Conservation (phyloP, 1,140 invertebrate genomes). For the Bombus soroeensis region DNA sequence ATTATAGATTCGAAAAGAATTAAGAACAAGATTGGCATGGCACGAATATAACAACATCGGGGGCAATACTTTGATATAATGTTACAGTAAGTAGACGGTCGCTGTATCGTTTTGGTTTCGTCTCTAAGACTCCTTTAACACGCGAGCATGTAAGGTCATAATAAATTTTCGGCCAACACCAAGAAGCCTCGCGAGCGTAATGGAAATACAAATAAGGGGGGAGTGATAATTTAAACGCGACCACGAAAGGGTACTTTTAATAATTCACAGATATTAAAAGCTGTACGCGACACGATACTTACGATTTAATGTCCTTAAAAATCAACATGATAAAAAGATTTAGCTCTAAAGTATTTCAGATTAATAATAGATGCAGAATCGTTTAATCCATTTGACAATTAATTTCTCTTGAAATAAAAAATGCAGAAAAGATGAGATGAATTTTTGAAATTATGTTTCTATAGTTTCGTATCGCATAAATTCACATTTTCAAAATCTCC, state of each 20-base stretch:
- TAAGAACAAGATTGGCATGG: not conserved
- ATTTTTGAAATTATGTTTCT: too few relatives aligned
- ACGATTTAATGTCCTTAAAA: not conserved
- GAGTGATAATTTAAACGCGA: conserved; percentile 6
- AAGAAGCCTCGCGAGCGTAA: conserved; percentile 3
- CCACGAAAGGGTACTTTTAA: not conserved
- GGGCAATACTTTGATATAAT: conserved; percentile 17
- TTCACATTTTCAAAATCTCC: too few relatives aligned
- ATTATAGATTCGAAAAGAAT: conserved; percentile 1
- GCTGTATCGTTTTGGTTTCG: conserved; percentile 10
- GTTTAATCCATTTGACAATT: too few relatives aligned
- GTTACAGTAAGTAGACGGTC: conserved; percentile 27
- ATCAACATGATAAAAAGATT: not conserved
- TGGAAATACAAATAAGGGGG: conserved; percentile 8
- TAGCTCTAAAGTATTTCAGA: too few relatives aligned
- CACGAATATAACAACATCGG: conserved; percentile 6
- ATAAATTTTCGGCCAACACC: conserved; percentile 32
- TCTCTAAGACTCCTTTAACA: not conserved
- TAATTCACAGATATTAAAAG: conserved; percentile 16
- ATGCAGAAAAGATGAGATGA: not conserved
- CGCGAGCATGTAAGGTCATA: conserved; percentile 37
- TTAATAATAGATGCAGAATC: too few relatives aligned
- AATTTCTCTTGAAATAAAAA: too few relatives aligned
- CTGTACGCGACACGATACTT: not conserved
- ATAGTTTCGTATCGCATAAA: too few relatives aligned